Evolutionary conservation across 1,140 invertebrate species (phyloP), one percentile per base, ranked within the genome.

Genomic region (Agrypnia vestita): DNA sequence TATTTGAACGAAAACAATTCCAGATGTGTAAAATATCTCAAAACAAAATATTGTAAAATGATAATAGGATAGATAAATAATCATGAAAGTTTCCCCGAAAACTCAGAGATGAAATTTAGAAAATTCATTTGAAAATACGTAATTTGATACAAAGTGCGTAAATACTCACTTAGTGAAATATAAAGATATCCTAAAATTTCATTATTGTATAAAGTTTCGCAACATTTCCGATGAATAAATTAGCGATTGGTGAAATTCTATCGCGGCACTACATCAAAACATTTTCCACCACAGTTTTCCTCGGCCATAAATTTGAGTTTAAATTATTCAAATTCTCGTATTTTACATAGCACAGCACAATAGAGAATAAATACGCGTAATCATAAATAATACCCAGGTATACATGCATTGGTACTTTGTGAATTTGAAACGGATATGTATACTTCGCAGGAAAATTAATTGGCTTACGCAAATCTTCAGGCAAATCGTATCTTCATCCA

Each of bases 311-410:
- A 69, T 69, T 69, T 69, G 64, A 69, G 46, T 69, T 69, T 69
- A 69, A 69, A 69, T 49, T 69, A 69, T 69, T 69, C 64, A 69
- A 69, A 69, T 46, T 35, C 46, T 69, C 64, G 44, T 46, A 69
- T 69, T 69, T 69, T 46, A 69, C 64, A 69, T 69, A 44, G 44
- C 43, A 47, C 44, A 46, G 64, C 64, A 69, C 64, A 69, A 69
- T 69, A 69, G 64, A 69, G 64, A 69, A 69, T 69, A 69, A 69
- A 69, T 69, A 47, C 64, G 44, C 44, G 64, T 69, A 69, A 69
- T 69, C 64, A 47, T 69, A 49, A 46, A 47, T 69, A 69, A 46
- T 7, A 15, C 64, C 64, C 21, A 13, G 15, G 35, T 46, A 4
- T 69, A 8, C n/a, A 10, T 47, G 15, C 13, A 25, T 69, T 46